Percentiles rank a stretch among this genome's conserved stretches.
These are phyloP conservation scores for Sarcophaga bullata DNA, from an alignment of 1,140 invertebrate species.

Conservation along the genomic window DNA sequence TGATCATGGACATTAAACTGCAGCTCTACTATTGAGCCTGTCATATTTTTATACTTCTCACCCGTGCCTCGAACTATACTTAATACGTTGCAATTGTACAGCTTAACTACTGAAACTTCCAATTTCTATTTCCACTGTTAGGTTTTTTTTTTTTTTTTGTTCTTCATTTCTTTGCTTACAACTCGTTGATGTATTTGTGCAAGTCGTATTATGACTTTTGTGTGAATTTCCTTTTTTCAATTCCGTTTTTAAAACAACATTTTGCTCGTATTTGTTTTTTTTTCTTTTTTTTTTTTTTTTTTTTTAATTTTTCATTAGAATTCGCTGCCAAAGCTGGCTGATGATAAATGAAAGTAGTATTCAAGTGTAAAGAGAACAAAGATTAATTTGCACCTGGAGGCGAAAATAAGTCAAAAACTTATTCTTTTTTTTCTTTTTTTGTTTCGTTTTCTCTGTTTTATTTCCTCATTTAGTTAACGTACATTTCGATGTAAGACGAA, in stretches of 20 bases:
- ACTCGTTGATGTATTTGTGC: background rate
- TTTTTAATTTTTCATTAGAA: conserved; percentile 7
- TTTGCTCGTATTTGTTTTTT: no score
- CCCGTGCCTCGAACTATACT: background rate
- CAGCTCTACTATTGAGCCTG: no score
- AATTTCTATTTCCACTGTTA: no score
- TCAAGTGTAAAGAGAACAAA: conserved; percentile 32
- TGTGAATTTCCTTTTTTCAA: no score
- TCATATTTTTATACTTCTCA: background rate
- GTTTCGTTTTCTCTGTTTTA: background rate
- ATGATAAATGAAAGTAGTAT: conserved; percentile 37
- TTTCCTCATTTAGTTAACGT: background rate
- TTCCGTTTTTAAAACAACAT: background rate
- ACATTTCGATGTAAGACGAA: background rate
- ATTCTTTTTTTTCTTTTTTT: background rate
- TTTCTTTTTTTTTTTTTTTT: background rate
- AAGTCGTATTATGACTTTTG: background rate
- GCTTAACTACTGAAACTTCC: background rate
- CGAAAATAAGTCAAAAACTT: conserved; percentile 14
- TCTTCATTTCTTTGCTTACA: no score
- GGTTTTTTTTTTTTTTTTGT: background rate
- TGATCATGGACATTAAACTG: no score
- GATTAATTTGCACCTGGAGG: conserved; percentile 38
- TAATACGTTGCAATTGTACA: background rate
- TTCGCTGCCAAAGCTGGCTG: background rate